phyloP scores from a whole-genome alignment of 2,797 vertebrate genomes.

The Phaenicophaeus curvirostris region DNA sequence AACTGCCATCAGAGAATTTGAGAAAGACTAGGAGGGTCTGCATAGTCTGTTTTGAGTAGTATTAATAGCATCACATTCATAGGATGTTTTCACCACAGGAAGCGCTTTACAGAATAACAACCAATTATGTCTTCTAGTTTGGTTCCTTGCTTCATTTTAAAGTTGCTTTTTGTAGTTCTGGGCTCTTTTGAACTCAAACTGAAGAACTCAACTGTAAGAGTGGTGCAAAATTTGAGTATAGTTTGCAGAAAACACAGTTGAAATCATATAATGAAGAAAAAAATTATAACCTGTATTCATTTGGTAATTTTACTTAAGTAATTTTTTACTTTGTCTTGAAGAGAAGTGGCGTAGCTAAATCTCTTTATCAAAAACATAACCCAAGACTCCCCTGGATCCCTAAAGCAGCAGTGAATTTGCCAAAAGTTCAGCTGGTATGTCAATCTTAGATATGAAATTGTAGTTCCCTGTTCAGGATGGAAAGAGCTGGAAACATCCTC shows the following conservation, averaged over 20 bases:
- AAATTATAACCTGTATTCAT: background rate
- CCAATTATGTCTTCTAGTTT: background rate
- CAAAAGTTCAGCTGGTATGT: background rate
- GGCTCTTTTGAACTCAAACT: background rate
- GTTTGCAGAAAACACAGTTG: background rate
- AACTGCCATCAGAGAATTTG: background rate
- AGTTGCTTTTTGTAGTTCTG: background rate
- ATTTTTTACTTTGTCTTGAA: background rate
- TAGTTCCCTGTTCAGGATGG: background rate
- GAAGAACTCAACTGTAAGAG: background rate
- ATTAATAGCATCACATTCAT: background rate
- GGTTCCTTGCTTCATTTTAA: background rate
- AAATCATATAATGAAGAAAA: background rate
- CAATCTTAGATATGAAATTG: background rate
- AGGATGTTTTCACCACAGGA: background rate
- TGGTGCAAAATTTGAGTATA: background rate
- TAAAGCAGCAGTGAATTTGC: background rate
- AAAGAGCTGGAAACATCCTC: background rate
- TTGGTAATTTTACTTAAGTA: background rate
- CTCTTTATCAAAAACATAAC: background rate
- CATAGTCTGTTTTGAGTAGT: background rate
- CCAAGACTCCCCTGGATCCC: background rate
- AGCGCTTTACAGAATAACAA: background rate
- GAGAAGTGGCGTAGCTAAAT: background rate
- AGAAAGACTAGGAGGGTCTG: background rate